These are phyloP conservation scores for Nannospalax galili DNA, from an alignment of 2,113 vertebrate species.

Conservation along the genomic window DNA sequence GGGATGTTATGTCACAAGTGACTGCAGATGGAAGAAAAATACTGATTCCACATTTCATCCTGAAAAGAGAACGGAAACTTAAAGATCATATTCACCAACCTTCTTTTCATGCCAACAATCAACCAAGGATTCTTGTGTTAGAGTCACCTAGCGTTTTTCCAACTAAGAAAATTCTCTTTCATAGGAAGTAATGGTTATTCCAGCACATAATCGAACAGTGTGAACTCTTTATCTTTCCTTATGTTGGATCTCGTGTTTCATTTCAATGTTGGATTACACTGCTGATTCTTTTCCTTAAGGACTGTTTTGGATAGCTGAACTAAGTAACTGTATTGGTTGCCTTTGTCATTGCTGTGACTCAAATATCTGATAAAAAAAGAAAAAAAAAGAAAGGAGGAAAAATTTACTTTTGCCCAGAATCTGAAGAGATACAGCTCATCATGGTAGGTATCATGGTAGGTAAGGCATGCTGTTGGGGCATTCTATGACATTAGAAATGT, in stretches of 20 bases:
- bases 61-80: slow-evolving; percentile 71
- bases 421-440: neutral
- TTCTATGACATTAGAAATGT: too few relatives aligned
- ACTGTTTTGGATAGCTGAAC: neutral
- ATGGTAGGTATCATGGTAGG: neutral
- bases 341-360: neutral
- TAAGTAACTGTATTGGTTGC: neutral
- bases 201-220: slow-evolving; percentile 5
- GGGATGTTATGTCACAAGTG: slow-evolving; percentile 66
- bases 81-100: slow-evolving; percentile 37
- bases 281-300: neutral
- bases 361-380: neutral
- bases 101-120: slow-evolving; percentile 42
- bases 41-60: slow-evolving; percentile 64
- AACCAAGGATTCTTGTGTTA: slow-evolving; percentile 55
- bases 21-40: slow-evolving; percentile 75
- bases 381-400: neutral
- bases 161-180: slow-evolving; percentile 43
- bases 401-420: neutral
- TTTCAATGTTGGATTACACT: neutral
- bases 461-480: too few relatives aligned
- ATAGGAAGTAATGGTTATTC: slow-evolving; percentile 37
- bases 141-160: neutral
- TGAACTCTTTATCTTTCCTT: slow-evolving; percentile 10
- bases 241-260: neutral